Conservation (phyloP, 2,797 vertebrate genomes). For the Percopsis omiscomaycus region DNA sequence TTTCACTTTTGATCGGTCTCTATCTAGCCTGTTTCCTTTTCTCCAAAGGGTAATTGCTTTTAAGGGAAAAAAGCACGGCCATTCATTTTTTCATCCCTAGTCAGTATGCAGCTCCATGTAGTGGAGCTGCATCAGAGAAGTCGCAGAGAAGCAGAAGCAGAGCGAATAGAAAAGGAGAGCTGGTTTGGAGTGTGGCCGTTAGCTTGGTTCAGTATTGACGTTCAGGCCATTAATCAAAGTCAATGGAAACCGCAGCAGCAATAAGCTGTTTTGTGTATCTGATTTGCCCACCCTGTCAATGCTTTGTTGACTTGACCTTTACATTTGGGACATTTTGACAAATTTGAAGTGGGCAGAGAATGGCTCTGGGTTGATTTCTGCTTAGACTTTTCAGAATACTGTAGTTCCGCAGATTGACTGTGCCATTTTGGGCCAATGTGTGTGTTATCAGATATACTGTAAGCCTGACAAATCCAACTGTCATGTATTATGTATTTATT, state of each 20-base stretch:
- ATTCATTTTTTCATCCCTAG: too few species aligned
- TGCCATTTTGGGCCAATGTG: constrained; percentile 32
- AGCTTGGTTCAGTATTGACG: constrained; percentile 46
- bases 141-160: constrained; percentile 7
- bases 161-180: constrained; percentile 13
- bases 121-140: neutral
- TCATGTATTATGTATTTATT: neutral
- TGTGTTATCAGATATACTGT: too few species aligned
- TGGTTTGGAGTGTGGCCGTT: constrained; percentile 39
- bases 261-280: constrained; percentile 40
- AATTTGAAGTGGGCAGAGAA: constrained; percentile 43
- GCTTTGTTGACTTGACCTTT: constrained; percentile 63
- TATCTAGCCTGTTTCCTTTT: too few species aligned
- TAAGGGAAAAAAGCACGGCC: too few species aligned
- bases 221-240: constrained; percentile 53
- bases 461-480: too few species aligned
- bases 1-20: too few species aligned
- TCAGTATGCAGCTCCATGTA: neutral
- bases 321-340: constrained; percentile 59
- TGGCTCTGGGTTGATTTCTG: constrained; percentile 26
- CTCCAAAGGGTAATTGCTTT: too few species aligned
- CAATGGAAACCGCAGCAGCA: constrained; percentile 47
- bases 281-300: constrained; percentile 22
- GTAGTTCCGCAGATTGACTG: constrained; percentile 31
- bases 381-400: constrained; percentile 4